Evolutionary conservation across 1,140 invertebrate species (phyloP), one percentile per base, ranked within the genome.

Genomic region (Berghia stephanieae): DNA sequence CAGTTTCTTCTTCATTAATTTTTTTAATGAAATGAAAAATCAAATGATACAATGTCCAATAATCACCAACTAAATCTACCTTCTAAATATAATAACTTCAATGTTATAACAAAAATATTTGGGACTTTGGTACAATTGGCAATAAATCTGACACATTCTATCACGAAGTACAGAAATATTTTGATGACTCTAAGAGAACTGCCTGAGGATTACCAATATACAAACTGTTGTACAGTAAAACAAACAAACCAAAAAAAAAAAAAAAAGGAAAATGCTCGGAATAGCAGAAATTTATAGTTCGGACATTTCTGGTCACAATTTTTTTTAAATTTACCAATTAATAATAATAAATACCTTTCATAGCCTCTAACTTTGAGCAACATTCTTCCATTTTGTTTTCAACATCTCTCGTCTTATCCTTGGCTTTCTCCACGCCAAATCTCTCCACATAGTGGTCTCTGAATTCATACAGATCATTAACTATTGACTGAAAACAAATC

Each of bases 391-490:
- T 91, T 85, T 93, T 91, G 79, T 91, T 90, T 82, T 94, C 91
- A 4, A 95, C 91, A 83, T 93, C 91, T 78, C 89, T 87, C 81
- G 91, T 91, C 88, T 94, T 94, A 40, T 93, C 90, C 18, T 90
- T 85, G 18, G 94, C 94, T 88, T 93, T 91, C 77, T 93, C 92
- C 34, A 94, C 89, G 16, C 92, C 87, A 90, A 94, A 92, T 81
- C 91, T 93, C 86, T 94, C 94, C 90, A 95, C 95, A 89, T 94
- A 96, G 83, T 93, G 91, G 89, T 95, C 94, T 83, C 93, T 91
- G 86, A 92, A 95, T 16, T 91, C 78, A 88, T 94, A 95, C 40
- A 95, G 84, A 8, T 91, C 90, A 82, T 93, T 89, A 1, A 95
- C 93, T 83, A 91, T 91, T 82, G 92, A 90, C 94, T 93, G 82